A percentile compares a stretch with the other conserved stretches of the same genome.
Evolutionary conservation across 2,797 vertebrate species (phyloP).

Genomic region (Xenopus petersii): DNA sequence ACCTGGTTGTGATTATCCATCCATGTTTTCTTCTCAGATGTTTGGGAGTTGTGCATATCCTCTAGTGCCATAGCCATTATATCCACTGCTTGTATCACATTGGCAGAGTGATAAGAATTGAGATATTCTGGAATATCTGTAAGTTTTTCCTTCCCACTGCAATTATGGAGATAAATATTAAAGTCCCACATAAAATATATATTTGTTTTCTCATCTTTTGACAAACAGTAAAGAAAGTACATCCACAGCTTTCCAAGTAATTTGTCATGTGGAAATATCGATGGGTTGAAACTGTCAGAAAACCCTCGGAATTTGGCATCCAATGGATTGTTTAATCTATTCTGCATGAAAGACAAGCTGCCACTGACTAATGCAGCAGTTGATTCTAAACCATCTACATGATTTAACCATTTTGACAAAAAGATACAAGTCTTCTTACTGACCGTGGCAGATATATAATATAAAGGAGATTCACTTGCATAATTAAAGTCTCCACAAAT

Average conservation of each 20-base stretch:
- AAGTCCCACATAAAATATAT: background rate
- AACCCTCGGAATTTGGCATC: background rate
- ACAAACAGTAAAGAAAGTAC: background rate
- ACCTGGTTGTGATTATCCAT: too few relatives aligned
- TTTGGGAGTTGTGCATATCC: too few relatives aligned
- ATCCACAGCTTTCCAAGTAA: conserved; percentile 10
- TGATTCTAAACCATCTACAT: background rate
- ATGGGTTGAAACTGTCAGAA: background rate
- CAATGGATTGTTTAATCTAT: background rate
- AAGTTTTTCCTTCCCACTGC: too few relatives aligned
- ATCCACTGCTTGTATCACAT: too few relatives aligned
- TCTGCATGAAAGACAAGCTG: background rate
- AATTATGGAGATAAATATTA: too few relatives aligned
- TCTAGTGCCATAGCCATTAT: too few relatives aligned
- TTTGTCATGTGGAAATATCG: background rate
- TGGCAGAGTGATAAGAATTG: too few relatives aligned
- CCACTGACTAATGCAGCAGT: background rate
- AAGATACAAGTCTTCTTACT: background rate
- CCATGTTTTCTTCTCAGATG: too few relatives aligned
- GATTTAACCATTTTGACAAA: background rate
- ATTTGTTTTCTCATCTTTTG: background rate
- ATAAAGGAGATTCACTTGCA: background rate
- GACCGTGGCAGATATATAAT: background rate
- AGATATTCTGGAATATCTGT: too few relatives aligned
- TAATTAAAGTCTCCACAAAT: background rate